Evolutionary conservation across 2,113 vertebrate species (phyloP), one percentile per base, ranked within the genome.

Genomic region (Siphamia tubifer): DNA sequence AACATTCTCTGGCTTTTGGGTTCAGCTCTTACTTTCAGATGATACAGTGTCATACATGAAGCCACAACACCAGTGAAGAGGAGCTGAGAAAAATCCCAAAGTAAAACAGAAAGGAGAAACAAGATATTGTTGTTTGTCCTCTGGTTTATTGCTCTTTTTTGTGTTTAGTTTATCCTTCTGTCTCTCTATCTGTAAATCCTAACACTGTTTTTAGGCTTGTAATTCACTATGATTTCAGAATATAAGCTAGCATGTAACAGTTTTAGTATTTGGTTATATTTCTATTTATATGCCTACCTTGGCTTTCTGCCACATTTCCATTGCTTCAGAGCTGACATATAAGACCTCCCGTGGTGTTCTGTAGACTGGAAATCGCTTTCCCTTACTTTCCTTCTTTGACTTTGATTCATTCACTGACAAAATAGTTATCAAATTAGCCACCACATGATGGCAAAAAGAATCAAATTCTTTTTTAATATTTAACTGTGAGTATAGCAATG

Each of bases 281-380:
- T 9, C 7, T 10, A 25, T 16, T 42, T 38, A 28, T 36, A 1
- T 48, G 5, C 2, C 30, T 35, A 6, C 19, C 17, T 16, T 51
- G 31, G 38, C 39, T 28, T 36, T 15, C 28, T 60, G 62, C 68
- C 55, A 64, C 32, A 6, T 76, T 77, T 72, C 47, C 45, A 2
- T 65, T 42, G 40, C 69, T 53, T 71, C 56, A 71, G 28, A 12
- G 53, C 7, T 28, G 66, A 65, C 83, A 80, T 70, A 32, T 39
- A 25, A 81, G 30, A 54, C 54, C 45, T 69, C 76, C 35, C 54
- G 30, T 34, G 45, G 56, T 1, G 17, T 69, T 61, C 17, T 49
- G 38, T 65, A 1, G 32, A 8, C 63, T 80, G 68, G 66, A 84
- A 79, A 83, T 74, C 6, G 1, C 53, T 76, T 86, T 82, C 83